Percentiles rank a stretch among this genome's conserved stretches.
Evolutionary conservation across 2,113 vertebrate genomes (phyloP).

Genomic region (Sylvilagus bachmani): DNA sequence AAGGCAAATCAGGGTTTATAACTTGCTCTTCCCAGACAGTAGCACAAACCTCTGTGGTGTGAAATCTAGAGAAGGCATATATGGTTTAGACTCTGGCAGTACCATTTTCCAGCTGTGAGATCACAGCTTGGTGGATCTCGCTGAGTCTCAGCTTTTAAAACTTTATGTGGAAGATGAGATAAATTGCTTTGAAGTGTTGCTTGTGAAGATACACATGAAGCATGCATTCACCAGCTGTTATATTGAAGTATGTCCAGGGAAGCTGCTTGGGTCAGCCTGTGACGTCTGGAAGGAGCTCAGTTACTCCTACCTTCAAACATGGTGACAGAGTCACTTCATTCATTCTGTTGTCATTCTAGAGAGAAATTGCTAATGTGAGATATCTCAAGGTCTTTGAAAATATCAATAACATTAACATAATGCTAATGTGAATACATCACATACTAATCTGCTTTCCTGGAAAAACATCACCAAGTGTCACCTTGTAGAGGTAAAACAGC

Average conservation of each 20-base stretch:
- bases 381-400: constrained; percentile 61
- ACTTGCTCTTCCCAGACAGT: neutral
- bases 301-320: constrained; percentile 11
- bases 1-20: neutral
- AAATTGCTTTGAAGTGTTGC: neutral
- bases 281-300: constrained; percentile 28
- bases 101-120: constrained; percentile 28
- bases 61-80: neutral
- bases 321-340: constrained; percentile 12
- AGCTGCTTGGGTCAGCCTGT: neutral
- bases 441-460: constrained; percentile 63
- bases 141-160: constrained; percentile 18
- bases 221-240: neutral
- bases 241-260: neutral
- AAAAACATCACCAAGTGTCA: constrained; percentile 58
- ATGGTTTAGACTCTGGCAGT: neutral
- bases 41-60: accelerated
- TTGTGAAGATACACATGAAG: neutral
- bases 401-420: constrained; percentile 76
- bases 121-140: neutral
- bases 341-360: constrained; percentile 61
- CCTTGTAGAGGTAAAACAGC: constrained; percentile 32
- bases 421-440: constrained; percentile 58
- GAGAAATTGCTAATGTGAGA: constrained; percentile 62
- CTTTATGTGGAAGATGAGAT: neutral